These are phyloP conservation scores for Neoaliturus tenellus DNA, from an alignment of 2,888 invertebrate genomes.

Conservation along the genomic window DNA sequence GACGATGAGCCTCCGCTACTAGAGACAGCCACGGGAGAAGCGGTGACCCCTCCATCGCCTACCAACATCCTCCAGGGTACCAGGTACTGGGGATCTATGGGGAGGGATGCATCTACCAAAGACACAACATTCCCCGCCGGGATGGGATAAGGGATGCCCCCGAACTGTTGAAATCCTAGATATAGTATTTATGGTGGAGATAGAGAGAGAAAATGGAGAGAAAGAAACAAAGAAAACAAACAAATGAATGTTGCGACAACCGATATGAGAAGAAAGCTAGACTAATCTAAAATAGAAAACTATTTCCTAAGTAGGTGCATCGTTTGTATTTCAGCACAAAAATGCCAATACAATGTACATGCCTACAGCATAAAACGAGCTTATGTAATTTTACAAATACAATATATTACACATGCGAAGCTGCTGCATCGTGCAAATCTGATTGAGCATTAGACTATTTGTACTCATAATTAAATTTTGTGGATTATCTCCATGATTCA, in stretches of 20 bases:
- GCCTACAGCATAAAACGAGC: conserved; percentile 15
- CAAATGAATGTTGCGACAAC: conserved; percentile 50
- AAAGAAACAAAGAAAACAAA: conserved; percentile 58
- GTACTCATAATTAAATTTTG: too few species aligned
- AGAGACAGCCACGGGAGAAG: conserved; percentile 85
- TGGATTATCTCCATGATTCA: too few species aligned
- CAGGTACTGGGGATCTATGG: conserved; percentile 57
- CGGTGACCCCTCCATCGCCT: conserved; percentile 78
- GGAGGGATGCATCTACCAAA: conserved; percentile 55
- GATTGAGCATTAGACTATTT: not conserved
- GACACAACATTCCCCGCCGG: conserved; percentile 57
- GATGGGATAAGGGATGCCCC: conserved; percentile 48
- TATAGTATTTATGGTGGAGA: conserved; percentile 56
- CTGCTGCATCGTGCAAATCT: not conserved
- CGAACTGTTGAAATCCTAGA: conserved; percentile 56
- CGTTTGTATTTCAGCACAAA: not conserved
- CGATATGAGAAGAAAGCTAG: conserved; percentile 37
- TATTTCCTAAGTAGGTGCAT: not conserved
- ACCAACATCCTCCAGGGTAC: conserved; percentile 75
- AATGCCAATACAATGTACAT: conserved; percentile 1
- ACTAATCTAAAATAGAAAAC: conserved; percentile 38
- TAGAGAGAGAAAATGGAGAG: conserved; percentile 56
- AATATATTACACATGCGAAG: conserved; percentile 26
- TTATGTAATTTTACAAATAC: too few species aligned
- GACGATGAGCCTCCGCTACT: conserved; percentile 76